Evolutionary conservation across 2,113 vertebrate genomes (phyloP).

Genomic region (Urocynchramus pylzowi): DNA sequence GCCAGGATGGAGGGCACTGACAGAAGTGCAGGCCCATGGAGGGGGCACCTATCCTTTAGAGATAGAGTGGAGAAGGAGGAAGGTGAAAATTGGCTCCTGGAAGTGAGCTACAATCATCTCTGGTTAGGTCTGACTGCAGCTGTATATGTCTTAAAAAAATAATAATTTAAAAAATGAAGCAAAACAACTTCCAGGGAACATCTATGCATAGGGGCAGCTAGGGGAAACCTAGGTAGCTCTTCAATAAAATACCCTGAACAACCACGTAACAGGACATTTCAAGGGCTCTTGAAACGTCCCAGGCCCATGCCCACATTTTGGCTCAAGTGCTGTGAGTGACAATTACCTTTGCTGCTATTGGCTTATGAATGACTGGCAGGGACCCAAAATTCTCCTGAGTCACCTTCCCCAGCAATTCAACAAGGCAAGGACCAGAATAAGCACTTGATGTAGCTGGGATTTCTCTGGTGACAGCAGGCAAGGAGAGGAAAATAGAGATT

Average conservation of each 20-base stretch:
- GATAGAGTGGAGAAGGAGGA: neutral
- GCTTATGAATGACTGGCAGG: slow-evolving; percentile 39
- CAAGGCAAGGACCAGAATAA: slow-evolving; percentile 39
- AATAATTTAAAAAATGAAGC: too few species aligned
- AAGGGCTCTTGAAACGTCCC: slow-evolving; percentile 7
- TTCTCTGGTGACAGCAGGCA: slow-evolving; percentile 54
- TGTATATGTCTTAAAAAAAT: neutral
- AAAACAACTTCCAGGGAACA: neutral
- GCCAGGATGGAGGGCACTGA: slow-evolving; percentile 37
- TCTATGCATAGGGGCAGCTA: neutral
- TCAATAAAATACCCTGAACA: neutral
- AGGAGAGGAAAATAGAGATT: slow-evolving; percentile 55
- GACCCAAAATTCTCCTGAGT: slow-evolving; percentile 43
- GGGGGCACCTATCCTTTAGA: neutral
- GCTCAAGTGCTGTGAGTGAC: neutral
- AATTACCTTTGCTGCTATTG: slow-evolving; percentile 11
- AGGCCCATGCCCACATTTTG: neutral
- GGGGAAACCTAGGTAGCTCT: neutral
- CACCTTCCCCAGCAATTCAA: slow-evolving; percentile 37
- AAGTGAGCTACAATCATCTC: neutral
- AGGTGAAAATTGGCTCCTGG: neutral
- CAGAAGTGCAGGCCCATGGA: slow-evolving; percentile 11
- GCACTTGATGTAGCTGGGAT: slow-evolving; percentile 47
- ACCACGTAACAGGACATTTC: neutral
- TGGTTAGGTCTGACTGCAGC: neutral